A percentile compares a stretch with the other conserved stretches of the same genome.
These are phyloP conservation scores for Amblyopsis hoosieri DNA, from an alignment of 2,797 vertebrate genomes.

Conservation along the genomic window DNA sequence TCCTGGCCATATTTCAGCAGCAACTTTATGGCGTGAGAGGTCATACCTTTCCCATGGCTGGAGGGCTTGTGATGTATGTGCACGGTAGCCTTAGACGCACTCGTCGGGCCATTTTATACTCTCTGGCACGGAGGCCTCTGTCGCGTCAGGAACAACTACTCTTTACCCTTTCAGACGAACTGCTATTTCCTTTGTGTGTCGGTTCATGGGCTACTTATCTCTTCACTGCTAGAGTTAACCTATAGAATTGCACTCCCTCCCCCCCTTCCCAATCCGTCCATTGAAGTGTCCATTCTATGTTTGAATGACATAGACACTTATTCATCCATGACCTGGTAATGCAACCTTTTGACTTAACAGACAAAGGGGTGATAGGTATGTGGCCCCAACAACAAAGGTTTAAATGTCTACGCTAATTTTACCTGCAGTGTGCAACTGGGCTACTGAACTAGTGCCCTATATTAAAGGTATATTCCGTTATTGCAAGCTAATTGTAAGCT, in stretches of 20 bases:
- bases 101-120: conserved; percentile 72
- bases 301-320: conserved; percentile 57
- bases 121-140: conserved; percentile 61
- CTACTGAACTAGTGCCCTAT: conserved; percentile 16
- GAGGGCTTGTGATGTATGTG: conserved; percentile 55
- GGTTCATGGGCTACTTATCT: conserved; percentile 60
- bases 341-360: conserved; percentile 68
- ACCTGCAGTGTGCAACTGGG: not conserved
- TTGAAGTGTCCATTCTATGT: conserved; percentile 57
- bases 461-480: not conserved
- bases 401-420: conserved; percentile 32
- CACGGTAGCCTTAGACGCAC: conserved; percentile 41
- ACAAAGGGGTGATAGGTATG: conserved; percentile 68
- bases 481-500: too few species aligned
- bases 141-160: conserved; percentile 64
- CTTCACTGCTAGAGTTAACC: conserved; percentile 77
- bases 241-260: conserved; percentile 68
- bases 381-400: conserved; percentile 60
- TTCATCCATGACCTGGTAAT: conserved; percentile 67
- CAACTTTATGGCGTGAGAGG: conserved; percentile 14
- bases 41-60: conserved; percentile 82
- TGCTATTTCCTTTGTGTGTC: conserved; percentile 64
- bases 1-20: conserved; percentile 10
- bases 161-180: conserved; percentile 72
- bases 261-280: conserved; percentile 36